These are phyloP conservation scores for Protaetia brevitarsis DNA, from an alignment of 1,140 invertebrate species.

Conservation along the genomic window DNA sequence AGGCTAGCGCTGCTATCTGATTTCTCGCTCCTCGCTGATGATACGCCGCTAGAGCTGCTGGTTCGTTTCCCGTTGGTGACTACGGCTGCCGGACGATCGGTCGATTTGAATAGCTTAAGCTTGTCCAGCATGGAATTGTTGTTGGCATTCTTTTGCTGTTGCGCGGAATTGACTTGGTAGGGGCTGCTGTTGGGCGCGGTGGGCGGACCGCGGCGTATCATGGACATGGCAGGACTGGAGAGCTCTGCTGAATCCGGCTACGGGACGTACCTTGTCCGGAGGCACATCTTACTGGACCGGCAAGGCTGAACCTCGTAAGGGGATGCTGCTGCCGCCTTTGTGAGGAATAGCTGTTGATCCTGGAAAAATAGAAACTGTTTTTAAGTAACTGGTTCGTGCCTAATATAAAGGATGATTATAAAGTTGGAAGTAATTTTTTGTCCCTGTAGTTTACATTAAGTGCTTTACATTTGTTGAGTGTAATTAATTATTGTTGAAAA, in stretches of 20 bases:
- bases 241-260: conserved; percentile 51
- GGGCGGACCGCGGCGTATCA: conserved; percentile 44
- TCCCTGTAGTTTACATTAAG: too few relatives aligned
- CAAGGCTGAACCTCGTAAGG: conserved; percentile 67
- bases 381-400: background rate
- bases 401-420: background rate
- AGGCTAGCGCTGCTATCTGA: conserved; percentile 46
- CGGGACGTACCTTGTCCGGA: conserved; percentile 69
- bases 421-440: background rate
- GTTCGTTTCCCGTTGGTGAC: conserved; percentile 74
- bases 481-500: too few relatives aligned
- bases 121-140: conserved; percentile 81
- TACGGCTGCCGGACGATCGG: conserved; percentile 63
- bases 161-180: conserved; percentile 37
- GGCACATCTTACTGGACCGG: conserved; percentile 70
- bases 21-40: conserved; percentile 82
- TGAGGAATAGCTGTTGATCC: conserved; percentile 62
- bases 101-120: conserved; percentile 88
- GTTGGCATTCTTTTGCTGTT: conserved; percentile 53
- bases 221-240: conserved; percentile 46
- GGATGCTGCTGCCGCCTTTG: conserved; percentile 66
- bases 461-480: too few relatives aligned
- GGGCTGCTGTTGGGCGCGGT: conserved; percentile 37
- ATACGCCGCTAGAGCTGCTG: conserved; percentile 82
- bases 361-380: conserved; percentile 49